Evolutionary conservation across 1,140 invertebrate genomes (phyloP), one percentile per base, ranked within the genome.

Genomic region (Drosophila kikkawai): DNA sequence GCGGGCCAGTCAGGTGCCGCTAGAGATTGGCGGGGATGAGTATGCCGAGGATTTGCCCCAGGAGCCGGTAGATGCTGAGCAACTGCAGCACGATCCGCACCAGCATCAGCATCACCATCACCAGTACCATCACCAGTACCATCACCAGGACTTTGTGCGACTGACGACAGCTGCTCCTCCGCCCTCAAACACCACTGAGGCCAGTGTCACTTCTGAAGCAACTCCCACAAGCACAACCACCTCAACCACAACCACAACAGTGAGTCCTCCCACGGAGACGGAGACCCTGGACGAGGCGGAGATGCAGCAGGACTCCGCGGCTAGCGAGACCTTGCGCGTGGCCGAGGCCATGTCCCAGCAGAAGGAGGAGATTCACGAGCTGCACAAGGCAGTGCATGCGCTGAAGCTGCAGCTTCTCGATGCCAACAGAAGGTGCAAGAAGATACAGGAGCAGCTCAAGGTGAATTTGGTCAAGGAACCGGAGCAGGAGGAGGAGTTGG

Each of bases 11-110:
- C 64, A 79, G n/a, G 87, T 75, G 22, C 91, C 91, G 12, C 41
- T 92, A 11, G 91, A 92, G 53, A 91, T 92, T 11, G 71, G 67
- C 11, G 74, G 80, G 0, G 82, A 87, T 75, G 64, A 83, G 39
- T 32, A 83, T 8, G 58, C 58, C 0, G 75, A 51, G 3, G 75
- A 53, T 8, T 59, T 50, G 17, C 48, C 29, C 7, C 65, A 60
- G 5, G 50, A 56, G 8, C 32, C 37, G 11, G 26, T 47, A 29
- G 37, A 70, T 44, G 53, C 51, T 0, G 75, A 82, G 56, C 56
- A 19, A 12, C 22, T 32, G 19, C 61, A 75, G 15, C 22, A 41
- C 4, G 22, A 44, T 19, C 26, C 15, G 7, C 50, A 65, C 11
- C 29, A 34, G 34, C n/a, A 39, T 13, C 47, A 36, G 7, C 19